phyloP scores from a whole-genome alignment of 2,113 vertebrate species.

The Salvelinus fontinalis region DNA sequence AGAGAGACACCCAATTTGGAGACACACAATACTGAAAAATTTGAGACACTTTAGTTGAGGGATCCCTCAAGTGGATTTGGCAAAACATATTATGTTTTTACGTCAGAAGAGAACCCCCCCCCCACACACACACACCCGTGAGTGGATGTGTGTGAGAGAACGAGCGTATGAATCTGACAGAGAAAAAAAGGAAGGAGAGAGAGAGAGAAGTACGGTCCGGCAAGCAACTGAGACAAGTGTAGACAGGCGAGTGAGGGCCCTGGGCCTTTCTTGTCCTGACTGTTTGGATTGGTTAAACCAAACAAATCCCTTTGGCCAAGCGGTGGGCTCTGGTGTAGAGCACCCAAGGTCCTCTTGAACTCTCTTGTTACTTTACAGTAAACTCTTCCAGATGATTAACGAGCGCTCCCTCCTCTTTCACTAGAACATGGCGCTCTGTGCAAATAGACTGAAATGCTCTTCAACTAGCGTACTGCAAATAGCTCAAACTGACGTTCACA shows the following conservation, averaged over 20 bases:
- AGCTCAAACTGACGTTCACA: too few relatives aligned
- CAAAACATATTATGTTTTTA: slow-evolving; percentile 14
- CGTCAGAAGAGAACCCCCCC: slow-evolving; percentile 5
- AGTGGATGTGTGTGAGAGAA: slow-evolving; percentile 16
- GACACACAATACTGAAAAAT: not conserved
- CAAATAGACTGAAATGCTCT: not conserved
- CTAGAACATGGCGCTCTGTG: slow-evolving; percentile 2
- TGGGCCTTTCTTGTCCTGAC: slow-evolving; percentile 66
- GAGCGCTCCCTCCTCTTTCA: slow-evolving; percentile 51
- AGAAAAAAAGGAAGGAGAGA: not conserved
- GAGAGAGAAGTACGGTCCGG: not conserved
- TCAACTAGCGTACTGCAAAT: not conserved
- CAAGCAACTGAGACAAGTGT: not conserved
- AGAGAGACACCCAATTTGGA: too few relatives aligned
- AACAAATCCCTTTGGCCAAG: slow-evolving; percentile 77
- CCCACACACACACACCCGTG: too few relatives aligned
- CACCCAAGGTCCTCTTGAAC: slow-evolving; percentile 60
- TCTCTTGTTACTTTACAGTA: slow-evolving; percentile 76
- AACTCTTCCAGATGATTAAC: slow-evolving; percentile 86
- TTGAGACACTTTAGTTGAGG: slow-evolving; percentile 4
- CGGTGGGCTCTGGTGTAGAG: slow-evolving; percentile 53
- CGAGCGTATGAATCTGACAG: slow-evolving; percentile 39
- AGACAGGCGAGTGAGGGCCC: slow-evolving; percentile 12
- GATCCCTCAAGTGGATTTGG: not conserved
- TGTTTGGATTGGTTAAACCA: slow-evolving; percentile 78